Evolutionary conservation across 2,113 vertebrate genomes (phyloP).

Genomic region (Albula glossodonta): DNA sequence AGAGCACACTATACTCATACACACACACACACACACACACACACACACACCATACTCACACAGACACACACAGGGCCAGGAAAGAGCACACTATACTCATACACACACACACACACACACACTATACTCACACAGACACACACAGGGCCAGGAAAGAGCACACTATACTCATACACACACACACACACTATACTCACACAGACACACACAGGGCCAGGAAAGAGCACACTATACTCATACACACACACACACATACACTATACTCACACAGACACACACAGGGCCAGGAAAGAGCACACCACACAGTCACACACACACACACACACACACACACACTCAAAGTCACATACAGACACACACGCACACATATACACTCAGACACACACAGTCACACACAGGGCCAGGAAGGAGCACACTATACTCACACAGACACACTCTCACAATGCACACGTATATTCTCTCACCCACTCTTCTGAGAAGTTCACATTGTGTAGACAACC

Average conservation of each 20-base stretch:
- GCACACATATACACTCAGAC: neutral
- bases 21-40: slow-evolving; percentile 35
- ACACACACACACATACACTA: neutral
- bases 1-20: slow-evolving; percentile 47
- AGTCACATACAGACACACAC: neutral
- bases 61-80: slow-evolving; percentile 30
- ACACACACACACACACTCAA: neutral
- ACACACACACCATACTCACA: neutral
- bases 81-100: slow-evolving; percentile 7
- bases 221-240: neutral
- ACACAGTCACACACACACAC: neutral
- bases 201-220: slow-evolving; percentile 28
- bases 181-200: neutral
- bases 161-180: neutral
- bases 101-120: neutral
- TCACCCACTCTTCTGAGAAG: neutral
- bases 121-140: too few species aligned
- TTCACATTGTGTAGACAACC: neutral
- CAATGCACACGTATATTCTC: too few species aligned
- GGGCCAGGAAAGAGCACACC: too few species aligned
- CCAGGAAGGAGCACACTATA: neutral
- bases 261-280: too few species aligned
- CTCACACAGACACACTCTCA: neutral
- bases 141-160: accelerated
- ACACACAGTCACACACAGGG: neutral